A percentile compares a stretch with the other conserved stretches of the same genome.
phyloP scores from a whole-genome alignment of 2,113 vertebrate genomes.

The Vidua macroura region DNA sequence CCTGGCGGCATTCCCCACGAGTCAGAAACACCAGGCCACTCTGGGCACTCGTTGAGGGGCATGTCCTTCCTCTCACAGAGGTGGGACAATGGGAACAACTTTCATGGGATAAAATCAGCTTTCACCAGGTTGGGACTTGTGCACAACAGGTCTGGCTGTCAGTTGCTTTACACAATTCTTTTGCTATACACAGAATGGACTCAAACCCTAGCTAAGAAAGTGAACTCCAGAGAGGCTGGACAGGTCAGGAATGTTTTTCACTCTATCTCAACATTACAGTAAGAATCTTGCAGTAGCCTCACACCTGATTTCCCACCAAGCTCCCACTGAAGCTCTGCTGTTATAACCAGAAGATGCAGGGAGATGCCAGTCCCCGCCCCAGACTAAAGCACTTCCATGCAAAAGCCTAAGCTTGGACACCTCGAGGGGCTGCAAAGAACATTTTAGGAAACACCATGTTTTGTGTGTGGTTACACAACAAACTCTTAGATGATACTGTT shows the following conservation, averaged over 20 bases:
- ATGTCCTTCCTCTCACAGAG: not conserved
- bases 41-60: not conserved
- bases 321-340: not conserved
- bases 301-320: not conserved
- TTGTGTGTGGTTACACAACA: not conserved
- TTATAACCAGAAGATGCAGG: not conserved
- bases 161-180: not conserved
- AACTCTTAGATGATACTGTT: not conserved
- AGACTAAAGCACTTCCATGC: not conserved
- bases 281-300: not conserved
- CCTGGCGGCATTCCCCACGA: not conserved
- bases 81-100: fast-evolving
- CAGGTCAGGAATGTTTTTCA: fast-evolving
- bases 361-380: not conserved
- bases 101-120: fast-evolving
- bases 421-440: fast-evolving
- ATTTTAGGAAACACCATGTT: not conserved
- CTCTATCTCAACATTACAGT: fast-evolving
- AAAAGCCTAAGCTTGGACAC: not conserved
- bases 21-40: not conserved
- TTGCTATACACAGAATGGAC: not conserved
- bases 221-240: not conserved
- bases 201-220: not conserved
- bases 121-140: not conserved
- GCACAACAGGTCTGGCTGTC: not conserved